These are phyloP conservation scores for Drosophila kanekoi DNA, from an alignment of 2,888 invertebrate species.

Conservation along the genomic window DNA sequence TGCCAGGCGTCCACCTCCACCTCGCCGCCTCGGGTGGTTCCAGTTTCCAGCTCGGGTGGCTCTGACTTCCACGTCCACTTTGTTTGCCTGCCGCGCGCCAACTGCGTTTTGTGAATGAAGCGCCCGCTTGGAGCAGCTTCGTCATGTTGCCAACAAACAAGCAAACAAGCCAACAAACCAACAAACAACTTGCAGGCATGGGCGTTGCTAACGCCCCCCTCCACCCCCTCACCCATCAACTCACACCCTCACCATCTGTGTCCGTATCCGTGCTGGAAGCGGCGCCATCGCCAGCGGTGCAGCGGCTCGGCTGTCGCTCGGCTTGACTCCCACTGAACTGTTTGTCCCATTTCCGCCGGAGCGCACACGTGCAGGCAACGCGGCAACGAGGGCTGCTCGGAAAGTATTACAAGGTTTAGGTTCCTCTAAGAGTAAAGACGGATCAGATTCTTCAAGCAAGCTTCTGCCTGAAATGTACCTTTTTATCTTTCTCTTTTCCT, in stretches of 20 bases:
- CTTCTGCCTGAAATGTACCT: too few relatives aligned
- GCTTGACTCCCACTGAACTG: conserved; percentile 30
- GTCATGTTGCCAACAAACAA: conserved; percentile 64
- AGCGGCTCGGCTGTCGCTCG: conserved; percentile 44
- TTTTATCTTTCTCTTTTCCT: too few relatives aligned
- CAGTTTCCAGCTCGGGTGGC: conserved; percentile 15
- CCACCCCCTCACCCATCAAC: background rate
- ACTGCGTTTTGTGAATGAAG: conserved; percentile 80
- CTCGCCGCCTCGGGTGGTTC: background rate
- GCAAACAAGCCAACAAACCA: conserved; percentile 19
- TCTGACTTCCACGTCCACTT: conserved; percentile 57
- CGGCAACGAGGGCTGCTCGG: conserved; percentile 20
- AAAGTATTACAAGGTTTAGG: background rate
- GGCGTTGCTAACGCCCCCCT: conserved; percentile 46
- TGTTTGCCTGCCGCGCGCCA: conserved; percentile 65
- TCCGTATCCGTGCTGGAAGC: conserved; percentile 13
- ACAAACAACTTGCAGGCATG: conserved; percentile 41
- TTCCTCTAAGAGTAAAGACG: too few relatives aligned
- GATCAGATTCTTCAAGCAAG: too few relatives aligned
- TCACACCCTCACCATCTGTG: background rate
- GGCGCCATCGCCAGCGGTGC: conserved; percentile 50
- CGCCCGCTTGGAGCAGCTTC: conserved; percentile 34
- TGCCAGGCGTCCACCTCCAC: background rate
- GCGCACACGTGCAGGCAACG: conserved; percentile 45
- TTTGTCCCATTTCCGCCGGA: conserved; percentile 59